These are phyloP conservation scores for Apotomis capreana DNA, from an alignment of 2,888 invertebrate genomes.

Conservation along the genomic window DNA sequence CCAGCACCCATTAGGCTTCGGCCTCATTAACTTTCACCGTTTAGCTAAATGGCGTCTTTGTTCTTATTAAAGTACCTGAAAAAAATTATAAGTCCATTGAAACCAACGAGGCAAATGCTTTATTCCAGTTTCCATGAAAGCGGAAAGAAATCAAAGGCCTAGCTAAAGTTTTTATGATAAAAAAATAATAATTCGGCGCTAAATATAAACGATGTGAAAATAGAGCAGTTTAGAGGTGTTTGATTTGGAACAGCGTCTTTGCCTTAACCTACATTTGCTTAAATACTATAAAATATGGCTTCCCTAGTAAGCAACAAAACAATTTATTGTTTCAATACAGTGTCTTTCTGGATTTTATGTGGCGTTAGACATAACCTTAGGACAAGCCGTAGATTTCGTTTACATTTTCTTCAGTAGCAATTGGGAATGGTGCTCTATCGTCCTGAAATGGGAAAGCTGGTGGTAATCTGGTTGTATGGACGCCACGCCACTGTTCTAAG, in stretches of 20 bases:
- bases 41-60: conserved; percentile 32
- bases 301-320: too few relatives aligned
- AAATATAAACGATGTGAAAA: conserved; percentile 11
- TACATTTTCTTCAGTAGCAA: too few relatives aligned
- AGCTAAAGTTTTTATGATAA: conserved; percentile 25
- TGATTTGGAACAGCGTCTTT: background rate
- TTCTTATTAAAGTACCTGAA: conserved; percentile 41
- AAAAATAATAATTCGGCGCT: conserved; percentile 7
- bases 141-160: conserved; percentile 34
- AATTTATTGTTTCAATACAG: too few relatives aligned
- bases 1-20: conserved; percentile 25
- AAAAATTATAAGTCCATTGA: conserved; percentile 39
- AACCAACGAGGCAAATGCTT: conserved; percentile 25
- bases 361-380: too few relatives aligned
- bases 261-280: too few relatives aligned
- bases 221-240: background rate
- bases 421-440: too few relatives aligned
- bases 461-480: too few relatives aligned
- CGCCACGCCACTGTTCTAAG: too few relatives aligned
- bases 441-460: too few relatives aligned
- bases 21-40: conserved; percentile 35
- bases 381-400: too few relatives aligned
- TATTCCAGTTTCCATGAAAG: conserved; percentile 31
- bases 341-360: too few relatives aligned
- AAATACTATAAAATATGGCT: too few relatives aligned